Base-by-base conservation (phyloP, 2,113 vertebrate species). In the Oncorhynchus masou region DNA sequence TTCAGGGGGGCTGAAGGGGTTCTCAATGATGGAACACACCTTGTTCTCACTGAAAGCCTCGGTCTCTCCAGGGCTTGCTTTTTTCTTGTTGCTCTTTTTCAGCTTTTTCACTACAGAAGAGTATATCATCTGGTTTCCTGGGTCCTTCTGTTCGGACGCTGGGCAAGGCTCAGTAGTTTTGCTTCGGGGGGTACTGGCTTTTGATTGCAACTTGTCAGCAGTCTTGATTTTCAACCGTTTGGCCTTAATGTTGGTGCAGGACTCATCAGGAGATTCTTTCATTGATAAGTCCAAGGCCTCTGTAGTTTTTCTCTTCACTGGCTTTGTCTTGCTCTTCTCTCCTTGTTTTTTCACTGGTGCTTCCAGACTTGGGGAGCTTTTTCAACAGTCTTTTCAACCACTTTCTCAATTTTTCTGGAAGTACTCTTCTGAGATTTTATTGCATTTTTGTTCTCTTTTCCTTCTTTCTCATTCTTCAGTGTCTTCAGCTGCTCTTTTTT, bases 241-340 rank as follows among this genome's bases (percentile, higher is more conserved):
- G 74, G 72, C n/a, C 65, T 89, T 92, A 39, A 75, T n/a, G 65
- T 39, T 16, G 0, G 68, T 69, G 2, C 67, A n/a, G 25, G 74
- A 64, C 49, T 79, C 31, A 24, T 54, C 75, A 9, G 74, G 12
- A 0, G 54, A 45, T 13, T 64, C 71, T 45, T 68, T 83, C 1
- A 29, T 73, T 6, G 86, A 87, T 1, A 86, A 82, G 4, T 90
- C 86, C 0, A 88, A 68, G 0, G 68, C 85, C 57, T 87, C 86
- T 0, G 6, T 77, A 1, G 77, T 82, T 81, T 83, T 93, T 60
- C 91, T 90, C 75, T 93, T 94, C 0, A n/a, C 51, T 1, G 45
- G 1, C 67, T 90, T 92, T 1, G 74, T 77, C 57, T 81, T 82
- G 1, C 48, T 22, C 69, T 81, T 83, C 1, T 13, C 48, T 9